Conservation (phyloP, 2,113 vertebrate genomes). For the Hemichromis elongatus region DNA sequence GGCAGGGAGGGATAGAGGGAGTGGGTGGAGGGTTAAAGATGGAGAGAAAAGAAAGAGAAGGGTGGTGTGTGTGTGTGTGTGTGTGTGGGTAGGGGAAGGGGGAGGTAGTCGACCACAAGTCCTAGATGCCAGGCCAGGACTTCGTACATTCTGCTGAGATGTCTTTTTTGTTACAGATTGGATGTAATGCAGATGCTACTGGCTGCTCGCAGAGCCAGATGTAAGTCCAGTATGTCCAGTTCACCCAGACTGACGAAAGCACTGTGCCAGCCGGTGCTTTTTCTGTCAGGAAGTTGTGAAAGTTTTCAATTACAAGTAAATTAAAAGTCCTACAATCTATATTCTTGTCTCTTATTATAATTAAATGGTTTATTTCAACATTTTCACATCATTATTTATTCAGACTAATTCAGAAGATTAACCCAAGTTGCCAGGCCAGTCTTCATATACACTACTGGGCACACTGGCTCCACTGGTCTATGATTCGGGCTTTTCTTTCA, state of each 20-base stretch:
- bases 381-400: background rate
- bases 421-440: background rate
- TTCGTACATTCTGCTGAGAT: conserved; percentile 39
- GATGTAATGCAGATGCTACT: conserved; percentile 5
- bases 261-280: background rate
- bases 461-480: background rate
- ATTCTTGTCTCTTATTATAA: background rate
- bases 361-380: background rate
- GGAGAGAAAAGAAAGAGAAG: background rate
- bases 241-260: background rate
- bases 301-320: background rate
- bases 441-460: background rate
- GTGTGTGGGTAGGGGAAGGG: no score
- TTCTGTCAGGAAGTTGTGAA: background rate
- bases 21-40: conserved; percentile 30
- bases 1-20: conserved; percentile 18
- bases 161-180: conserved; percentile 10
- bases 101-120: conserved; percentile 4
- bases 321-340: background rate
- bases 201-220: background rate
- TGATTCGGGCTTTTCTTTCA: background rate
- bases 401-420: background rate
- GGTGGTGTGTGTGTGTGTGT: background rate
- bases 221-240: conserved; percentile 11
- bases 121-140: conserved; percentile 28